phyloP scores from a whole-genome alignment of 1,140 invertebrate species.

The Aphaenogaster floridana region DNA sequence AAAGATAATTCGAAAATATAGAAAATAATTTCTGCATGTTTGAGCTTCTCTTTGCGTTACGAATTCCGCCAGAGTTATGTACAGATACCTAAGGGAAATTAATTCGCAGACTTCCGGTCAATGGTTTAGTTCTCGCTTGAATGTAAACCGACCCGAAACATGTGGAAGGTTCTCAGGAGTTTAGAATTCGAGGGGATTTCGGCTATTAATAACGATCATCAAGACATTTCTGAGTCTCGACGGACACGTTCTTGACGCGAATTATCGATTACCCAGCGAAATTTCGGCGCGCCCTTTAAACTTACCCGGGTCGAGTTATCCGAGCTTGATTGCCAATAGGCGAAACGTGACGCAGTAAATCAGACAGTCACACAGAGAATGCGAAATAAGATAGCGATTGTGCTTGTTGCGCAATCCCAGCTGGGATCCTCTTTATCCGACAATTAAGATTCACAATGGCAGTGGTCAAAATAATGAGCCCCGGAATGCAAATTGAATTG shows the following conservation, averaged over 20 bases:
- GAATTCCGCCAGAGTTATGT: not conserved
- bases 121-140: not conserved
- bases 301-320: constrained; percentile 19
- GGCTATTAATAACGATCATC: constrained; percentile 44
- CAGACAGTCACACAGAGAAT: constrained; percentile 50
- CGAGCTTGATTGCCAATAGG: constrained; percentile 64
- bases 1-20: not conserved
- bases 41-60: not conserved
- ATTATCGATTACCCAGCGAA: constrained; percentile 74
- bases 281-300: constrained; percentile 67
- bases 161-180: not conserved
- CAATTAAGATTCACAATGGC: constrained; percentile 35
- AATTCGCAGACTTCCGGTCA: constrained; percentile 25
- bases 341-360: constrained; percentile 39
- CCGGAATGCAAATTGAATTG: constrained; percentile 30
- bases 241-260: constrained; percentile 62
- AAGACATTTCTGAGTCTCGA: constrained; percentile 31
- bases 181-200: constrained; percentile 12
- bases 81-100: not conserved
- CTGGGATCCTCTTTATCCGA: constrained; percentile 22
- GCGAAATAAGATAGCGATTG: constrained; percentile 36
- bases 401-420: not conserved
- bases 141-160: not conserved
- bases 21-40: not conserved
- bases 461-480: constrained; percentile 10